Evolutionary conservation across 2,113 vertebrate genomes (phyloP).

Genomic region (Psittacus erithacus): DNA sequence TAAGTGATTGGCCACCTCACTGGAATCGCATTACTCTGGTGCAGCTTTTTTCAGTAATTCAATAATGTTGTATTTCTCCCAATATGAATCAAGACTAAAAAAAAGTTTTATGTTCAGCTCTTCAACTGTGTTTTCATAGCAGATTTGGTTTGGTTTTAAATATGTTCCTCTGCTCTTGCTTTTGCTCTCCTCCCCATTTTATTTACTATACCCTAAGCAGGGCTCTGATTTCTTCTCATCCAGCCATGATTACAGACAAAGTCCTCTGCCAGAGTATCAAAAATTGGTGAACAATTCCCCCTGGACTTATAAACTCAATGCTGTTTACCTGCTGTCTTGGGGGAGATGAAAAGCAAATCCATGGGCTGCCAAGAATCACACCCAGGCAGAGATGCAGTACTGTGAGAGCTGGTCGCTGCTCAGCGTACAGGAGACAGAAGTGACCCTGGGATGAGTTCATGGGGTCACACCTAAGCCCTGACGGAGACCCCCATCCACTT

Average conservation of each 20-base stretch:
- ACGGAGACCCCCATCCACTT: not conserved
- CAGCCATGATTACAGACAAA: not conserved
- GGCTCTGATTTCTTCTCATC: conserved; percentile 36
- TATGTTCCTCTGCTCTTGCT: not conserved
- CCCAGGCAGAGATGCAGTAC: not conserved
- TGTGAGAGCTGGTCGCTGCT: not conserved
- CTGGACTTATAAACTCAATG: not conserved
- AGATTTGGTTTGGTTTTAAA: conserved; percentile 18
- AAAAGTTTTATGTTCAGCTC: not conserved
- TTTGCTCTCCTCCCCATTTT: not conserved
- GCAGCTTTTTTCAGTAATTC: conserved; percentile 6
- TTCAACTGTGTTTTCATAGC: conserved; percentile 2
- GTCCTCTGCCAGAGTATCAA: conserved; percentile 13
- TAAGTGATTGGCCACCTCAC: conserved; percentile 30
- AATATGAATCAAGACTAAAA: not conserved
- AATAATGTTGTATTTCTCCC: conserved; percentile 4
- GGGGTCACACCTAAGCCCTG: not conserved
- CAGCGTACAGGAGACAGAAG: not conserved
- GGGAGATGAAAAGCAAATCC: conserved; percentile 15
- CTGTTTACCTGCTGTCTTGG: not conserved
- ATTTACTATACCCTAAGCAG: conserved; percentile 6
- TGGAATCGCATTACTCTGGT: not conserved
- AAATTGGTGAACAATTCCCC: not conserved
- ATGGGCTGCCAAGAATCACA: conserved; percentile 29
- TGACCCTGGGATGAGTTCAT: not conserved